Conservation (phyloP, 1,140 invertebrate species). For the Drosophila pectinifera region DNA sequence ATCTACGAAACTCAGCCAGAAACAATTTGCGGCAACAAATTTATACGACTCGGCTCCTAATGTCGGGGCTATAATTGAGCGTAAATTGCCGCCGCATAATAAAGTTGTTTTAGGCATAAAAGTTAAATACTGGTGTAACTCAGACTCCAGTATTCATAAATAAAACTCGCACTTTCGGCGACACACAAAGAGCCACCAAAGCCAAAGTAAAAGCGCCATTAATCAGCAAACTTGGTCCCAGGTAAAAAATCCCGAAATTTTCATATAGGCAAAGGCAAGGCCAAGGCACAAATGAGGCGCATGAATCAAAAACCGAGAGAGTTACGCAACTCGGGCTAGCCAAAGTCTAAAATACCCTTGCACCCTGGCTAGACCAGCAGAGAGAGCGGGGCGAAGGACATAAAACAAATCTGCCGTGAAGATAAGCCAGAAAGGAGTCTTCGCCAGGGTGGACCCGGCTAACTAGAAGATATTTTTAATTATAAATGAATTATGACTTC, state of each 20-base stretch:
- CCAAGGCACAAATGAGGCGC: slow-evolving; percentile 67
- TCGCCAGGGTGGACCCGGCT: slow-evolving; percentile 1
- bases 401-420: slow-evolving; percentile 29
- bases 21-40: slow-evolving; percentile 53
- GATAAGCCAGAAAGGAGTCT: slow-evolving; percentile 1
- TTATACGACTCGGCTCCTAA: slow-evolving; percentile 35
- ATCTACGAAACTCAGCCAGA: slow-evolving; percentile 28
- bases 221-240: slow-evolving; percentile 66
- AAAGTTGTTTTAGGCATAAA: slow-evolving; percentile 69
- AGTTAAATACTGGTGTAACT: slow-evolving; percentile 56
- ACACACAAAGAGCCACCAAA: slow-evolving; percentile 19
- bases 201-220: slow-evolving; percentile 67
- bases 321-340: slow-evolving; percentile 21
- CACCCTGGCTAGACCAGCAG: background rate
- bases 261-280: slow-evolving; percentile 50
- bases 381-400: background rate
- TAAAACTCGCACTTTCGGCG: slow-evolving; percentile 45
- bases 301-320: slow-evolving; percentile 68
- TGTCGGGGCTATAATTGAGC: slow-evolving; percentile 67
- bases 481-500: too few relatives aligned
- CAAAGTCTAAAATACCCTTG: slow-evolving; percentile 34
- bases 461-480: background rate
- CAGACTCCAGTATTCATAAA: slow-evolving; percentile 24
- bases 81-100: slow-evolving; percentile 73
- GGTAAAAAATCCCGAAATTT: slow-evolving; percentile 45